Base-by-base conservation (phyloP, 2,113 vertebrate genomes). In the Apteryx owenii region DNA sequence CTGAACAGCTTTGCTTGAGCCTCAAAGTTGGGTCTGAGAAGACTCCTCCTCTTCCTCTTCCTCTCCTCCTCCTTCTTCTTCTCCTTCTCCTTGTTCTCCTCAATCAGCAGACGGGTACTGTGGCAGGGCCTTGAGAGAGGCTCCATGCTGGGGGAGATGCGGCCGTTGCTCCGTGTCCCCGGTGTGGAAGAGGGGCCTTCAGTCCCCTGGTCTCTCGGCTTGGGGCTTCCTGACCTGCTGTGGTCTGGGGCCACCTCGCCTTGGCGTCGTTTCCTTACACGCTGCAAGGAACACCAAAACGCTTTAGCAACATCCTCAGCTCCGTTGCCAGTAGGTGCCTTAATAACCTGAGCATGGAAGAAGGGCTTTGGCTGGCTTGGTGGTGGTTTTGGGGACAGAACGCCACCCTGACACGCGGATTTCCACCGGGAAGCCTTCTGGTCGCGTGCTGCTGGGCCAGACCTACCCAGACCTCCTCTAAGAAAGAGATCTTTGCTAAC, bases 161-260 rank as follows among this genome's bases (percentile, higher is more conserved):
- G 71, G 53, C 11, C 1, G 0, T 26, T 29, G 42, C 53, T 26
- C 50, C 25, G 4, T 0, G 10, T 10, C 15, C 53, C 42, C 48
- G 2, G 0, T 3, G 36, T 61, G 33, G 61, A 29, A 75, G 31
- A 84, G 61, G 25, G 62, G 10, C 22, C 22, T 56, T 48, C 9
- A 48, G 22, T 75, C 16, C 40, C 46, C 61, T 18, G 50, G 60
- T 17, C 2, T 38, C 7, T 36, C 3, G 0, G 29, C 78, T 17
- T 25, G 2, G 0, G 29, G 12, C 7, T 69, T 29, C 3, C 1
- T 51, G 53, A 62, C 9, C n/a, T 44, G 31, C 1, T 3, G 12
- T 12, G 8, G 12, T 62, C 22, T 69, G 72, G 44, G 22, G 44
- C 36, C 62, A 6, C 56, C 13, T 76, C 14, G 64, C 3, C 7